Conservation (phyloP, 1,140 invertebrate genomes). For the Papilio polytes region DNA sequence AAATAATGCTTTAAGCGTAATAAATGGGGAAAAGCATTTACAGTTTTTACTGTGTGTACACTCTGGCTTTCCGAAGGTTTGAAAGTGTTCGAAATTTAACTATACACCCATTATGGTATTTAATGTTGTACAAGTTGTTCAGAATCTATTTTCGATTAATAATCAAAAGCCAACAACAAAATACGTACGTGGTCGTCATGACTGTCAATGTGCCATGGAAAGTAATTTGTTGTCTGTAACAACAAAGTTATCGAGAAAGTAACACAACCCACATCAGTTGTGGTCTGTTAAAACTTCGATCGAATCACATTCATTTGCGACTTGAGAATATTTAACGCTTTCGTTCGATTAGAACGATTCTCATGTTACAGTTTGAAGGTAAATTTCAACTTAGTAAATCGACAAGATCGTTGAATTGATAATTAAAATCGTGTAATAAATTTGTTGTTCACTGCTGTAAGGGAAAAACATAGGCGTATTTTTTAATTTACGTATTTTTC, state of each 20-base stretch:
- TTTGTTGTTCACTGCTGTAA: neutral
- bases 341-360: neutral
- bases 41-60: neutral
- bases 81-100: too few relatives aligned
- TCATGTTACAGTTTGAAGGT: neutral
- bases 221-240: constrained; percentile 4
- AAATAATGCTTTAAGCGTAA: neutral
- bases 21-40: neutral
- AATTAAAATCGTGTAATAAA: too few relatives aligned
- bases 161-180: neutral
- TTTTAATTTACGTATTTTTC: neutral
- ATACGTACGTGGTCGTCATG: neutral
- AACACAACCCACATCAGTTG: constrained; percentile 7
- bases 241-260: constrained; percentile 21
- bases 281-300: neutral
- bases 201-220: neutral
- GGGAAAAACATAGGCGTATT: neutral
- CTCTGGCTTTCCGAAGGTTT: too few relatives aligned
- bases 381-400: neutral
- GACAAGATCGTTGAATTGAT: neutral
- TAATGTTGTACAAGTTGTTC: neutral
- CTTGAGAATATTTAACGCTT: constrained; percentile 15
- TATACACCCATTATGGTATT: neutral
- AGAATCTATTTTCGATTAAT: neutral
- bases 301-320: neutral